Evolutionary conservation across 1,140 invertebrate genomes (phyloP).

Genomic region (Triops cancriformis): DNA sequence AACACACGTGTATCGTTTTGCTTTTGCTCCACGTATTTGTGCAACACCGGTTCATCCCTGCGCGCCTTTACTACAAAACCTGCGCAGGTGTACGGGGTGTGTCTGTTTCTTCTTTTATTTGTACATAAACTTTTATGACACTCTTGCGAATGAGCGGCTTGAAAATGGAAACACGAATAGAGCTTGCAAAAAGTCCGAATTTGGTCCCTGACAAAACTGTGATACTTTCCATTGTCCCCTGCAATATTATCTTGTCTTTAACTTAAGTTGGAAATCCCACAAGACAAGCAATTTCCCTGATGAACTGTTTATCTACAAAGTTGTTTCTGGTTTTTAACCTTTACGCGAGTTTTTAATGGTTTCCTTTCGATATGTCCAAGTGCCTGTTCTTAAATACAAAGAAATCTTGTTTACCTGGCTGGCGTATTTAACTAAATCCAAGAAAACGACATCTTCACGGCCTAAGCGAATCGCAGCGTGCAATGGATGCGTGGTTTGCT

Average conservation of each 20-base stretch:
- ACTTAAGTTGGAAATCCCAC: not conserved
- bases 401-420: constrained; percentile 54
- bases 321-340: not conserved
- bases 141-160: not conserved
- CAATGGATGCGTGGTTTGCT: constrained; percentile 75
- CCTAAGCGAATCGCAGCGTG: constrained; percentile 78
- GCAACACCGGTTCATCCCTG: constrained; percentile 47
- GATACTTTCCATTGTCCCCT: not conserved
- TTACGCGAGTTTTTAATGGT: not conserved
- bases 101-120: not conserved
- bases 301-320: not conserved
- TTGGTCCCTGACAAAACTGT: constrained; percentile 22
- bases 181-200: constrained; percentile 6
- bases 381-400: not conserved
- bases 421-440: constrained; percentile 84
- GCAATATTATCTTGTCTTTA: not conserved
- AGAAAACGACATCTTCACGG: constrained; percentile 87
- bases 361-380: not conserved
- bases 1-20: constrained; percentile 49
- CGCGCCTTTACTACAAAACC: constrained; percentile 31
- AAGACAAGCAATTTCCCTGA: not conserved
- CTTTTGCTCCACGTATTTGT: constrained; percentile 55
- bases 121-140: not conserved
- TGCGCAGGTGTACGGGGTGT: constrained; percentile 9
- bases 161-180: not conserved